Conservation (phyloP, 2,888 invertebrate genomes). For the Orthosia incerta region DNA sequence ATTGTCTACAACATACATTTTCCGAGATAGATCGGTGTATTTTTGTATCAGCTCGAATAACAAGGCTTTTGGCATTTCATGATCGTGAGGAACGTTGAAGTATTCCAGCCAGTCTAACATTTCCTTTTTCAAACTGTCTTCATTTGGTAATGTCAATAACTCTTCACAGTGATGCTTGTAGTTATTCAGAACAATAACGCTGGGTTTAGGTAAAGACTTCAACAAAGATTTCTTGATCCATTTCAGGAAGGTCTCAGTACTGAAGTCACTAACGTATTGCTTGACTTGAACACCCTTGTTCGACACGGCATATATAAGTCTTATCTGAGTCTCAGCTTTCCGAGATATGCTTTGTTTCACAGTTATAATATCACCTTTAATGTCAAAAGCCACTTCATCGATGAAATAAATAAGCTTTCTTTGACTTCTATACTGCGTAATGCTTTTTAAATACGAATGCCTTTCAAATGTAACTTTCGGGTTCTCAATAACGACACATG, state of each 20-base stretch:
- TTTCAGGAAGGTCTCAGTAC: slow-evolving; percentile 9
- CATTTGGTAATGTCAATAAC: slow-evolving; percentile 48
- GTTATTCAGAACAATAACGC: slow-evolving; percentile 48
- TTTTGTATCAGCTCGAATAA: slow-evolving; percentile 67
- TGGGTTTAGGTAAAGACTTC: not conserved
- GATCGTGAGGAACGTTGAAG: slow-evolving; percentile 64
- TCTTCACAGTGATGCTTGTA: slow-evolving; percentile 49
- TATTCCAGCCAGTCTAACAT: slow-evolving; percentile 70
- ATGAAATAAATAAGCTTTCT: slow-evolving; percentile 65
- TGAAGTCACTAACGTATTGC: slow-evolving; percentile 6
- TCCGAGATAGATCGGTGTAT: slow-evolving; percentile 50
- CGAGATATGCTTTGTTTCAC: slow-evolving; percentile 11
- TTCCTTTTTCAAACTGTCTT: slow-evolving; percentile 56
- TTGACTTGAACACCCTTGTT: slow-evolving; percentile 15
- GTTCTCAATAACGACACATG: slow-evolving; percentile 72
- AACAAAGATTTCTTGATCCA: slow-evolving; percentile 27
- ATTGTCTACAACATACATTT: slow-evolving; percentile 21
- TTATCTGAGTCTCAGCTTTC: not conserved
- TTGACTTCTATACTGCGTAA: slow-evolving; percentile 54
- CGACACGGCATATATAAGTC: slow-evolving; percentile 35
- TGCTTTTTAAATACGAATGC: slow-evolving; percentile 69
- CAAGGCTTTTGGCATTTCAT: slow-evolving; percentile 65
- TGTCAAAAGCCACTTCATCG: slow-evolving; percentile 60
- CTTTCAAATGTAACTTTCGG: slow-evolving; percentile 73
- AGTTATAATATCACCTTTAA: slow-evolving; percentile 8